These are phyloP conservation scores for Teleiodes luculella DNA, from an alignment of 2,888 invertebrate genomes.

Conservation along the genomic window DNA sequence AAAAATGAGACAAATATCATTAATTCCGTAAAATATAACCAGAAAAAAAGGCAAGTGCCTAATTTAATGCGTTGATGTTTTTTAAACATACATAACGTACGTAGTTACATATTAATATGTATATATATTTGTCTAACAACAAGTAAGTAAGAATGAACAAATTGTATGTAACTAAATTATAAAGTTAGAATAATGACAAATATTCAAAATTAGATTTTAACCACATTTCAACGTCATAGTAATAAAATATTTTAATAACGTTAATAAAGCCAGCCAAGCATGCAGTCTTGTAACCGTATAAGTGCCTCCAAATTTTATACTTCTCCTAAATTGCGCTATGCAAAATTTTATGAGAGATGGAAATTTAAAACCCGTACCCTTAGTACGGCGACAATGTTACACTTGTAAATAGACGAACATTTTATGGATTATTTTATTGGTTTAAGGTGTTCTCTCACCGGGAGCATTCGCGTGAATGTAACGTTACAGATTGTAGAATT, in stretches of 20 bases:
- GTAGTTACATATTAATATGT: too few relatives aligned
- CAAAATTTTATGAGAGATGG: constrained; percentile 42
- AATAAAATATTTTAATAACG: background rate
- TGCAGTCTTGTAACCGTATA: constrained; percentile 24
- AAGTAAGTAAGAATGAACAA: too few relatives aligned
- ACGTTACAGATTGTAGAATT: too few relatives aligned
- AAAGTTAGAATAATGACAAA: background rate
- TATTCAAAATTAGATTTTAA: background rate
- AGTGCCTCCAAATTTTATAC: constrained; percentile 38
- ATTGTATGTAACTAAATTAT: background rate
- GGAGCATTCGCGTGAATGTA: too few relatives aligned
- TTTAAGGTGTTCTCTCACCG: too few relatives aligned
- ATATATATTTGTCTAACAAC: too few relatives aligned
- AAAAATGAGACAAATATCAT: too few relatives aligned
- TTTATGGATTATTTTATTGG: background rate
- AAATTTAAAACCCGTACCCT: background rate
- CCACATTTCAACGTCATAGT: background rate
- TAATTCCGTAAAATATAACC: too few relatives aligned
- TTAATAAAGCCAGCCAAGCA: constrained; percentile 16
- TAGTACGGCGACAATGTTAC: background rate
- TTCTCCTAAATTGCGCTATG: constrained; percentile 44
- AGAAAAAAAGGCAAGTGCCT: too few relatives aligned
- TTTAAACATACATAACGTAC: too few relatives aligned
- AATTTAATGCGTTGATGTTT: too few relatives aligned
- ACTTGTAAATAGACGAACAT: background rate